phyloP scores from a whole-genome alignment of 2,113 vertebrate species.

The Bubo scandiacus region DNA sequence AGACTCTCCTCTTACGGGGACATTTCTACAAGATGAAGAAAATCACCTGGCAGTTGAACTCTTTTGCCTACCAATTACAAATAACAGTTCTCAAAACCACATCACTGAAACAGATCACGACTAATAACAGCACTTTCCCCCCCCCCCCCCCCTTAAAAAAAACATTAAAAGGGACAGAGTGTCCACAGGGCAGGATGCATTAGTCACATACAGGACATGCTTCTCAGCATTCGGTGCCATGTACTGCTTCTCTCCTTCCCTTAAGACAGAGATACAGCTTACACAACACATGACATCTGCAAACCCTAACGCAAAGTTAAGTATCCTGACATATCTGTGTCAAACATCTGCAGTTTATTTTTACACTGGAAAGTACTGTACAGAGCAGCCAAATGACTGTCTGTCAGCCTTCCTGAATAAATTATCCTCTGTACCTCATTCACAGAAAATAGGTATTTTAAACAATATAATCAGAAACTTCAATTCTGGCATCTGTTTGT shows the following conservation, averaged over 20 bases:
- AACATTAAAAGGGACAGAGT: neutral
- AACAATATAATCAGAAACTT: neutral
- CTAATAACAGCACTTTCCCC: neutral
- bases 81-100: neutral
- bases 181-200: neutral
- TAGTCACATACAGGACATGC: neutral
- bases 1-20: neutral
- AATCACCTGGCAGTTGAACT: neutral
- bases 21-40: neutral
- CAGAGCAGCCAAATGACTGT: neutral
- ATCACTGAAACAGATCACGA: neutral
- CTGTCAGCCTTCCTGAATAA: conserved; percentile 15
- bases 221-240: neutral
- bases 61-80: neutral
- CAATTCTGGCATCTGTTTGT: neutral
- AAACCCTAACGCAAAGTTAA: conserved; percentile 22
- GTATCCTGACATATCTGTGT: conserved; percentile 15
- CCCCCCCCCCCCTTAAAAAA: too few species aligned
- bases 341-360: conserved; percentile 53
- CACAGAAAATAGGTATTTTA: conserved; percentile 3
- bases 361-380: neutral
- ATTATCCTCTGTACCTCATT: neutral
- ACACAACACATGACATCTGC: neutral
- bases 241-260: neutral
- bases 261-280: neutral